Conservation (phyloP, 1,140 invertebrate species). For the Ceratitis capitata region DNA sequence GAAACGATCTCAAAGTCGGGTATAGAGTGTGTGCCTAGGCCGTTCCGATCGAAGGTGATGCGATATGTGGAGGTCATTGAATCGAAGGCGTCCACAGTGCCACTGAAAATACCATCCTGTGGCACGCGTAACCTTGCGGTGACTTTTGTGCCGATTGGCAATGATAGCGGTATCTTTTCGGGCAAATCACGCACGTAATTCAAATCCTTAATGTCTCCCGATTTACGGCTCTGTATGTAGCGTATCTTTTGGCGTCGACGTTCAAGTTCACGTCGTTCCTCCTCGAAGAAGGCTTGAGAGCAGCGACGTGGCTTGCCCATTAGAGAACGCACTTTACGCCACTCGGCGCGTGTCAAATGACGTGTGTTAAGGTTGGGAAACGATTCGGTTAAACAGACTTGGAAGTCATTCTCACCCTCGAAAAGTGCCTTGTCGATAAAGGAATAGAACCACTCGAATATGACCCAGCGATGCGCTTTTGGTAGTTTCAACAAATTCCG, state of each 20-base stretch:
- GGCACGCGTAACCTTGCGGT: conserved; percentile 89
- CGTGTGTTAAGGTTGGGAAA: conserved; percentile 92
- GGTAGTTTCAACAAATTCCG: conserved; percentile 97
- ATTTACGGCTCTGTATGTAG: conserved; percentile 92
- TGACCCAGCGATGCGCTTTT: conserved; percentile 99
- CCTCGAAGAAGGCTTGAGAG: conserved; percentile 93
- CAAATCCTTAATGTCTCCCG: conserved; percentile 73
- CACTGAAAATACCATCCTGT: conserved; percentile 96
- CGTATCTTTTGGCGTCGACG: conserved; percentile 92
- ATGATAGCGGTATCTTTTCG: conserved; percentile 92
- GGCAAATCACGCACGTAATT: conserved; percentile 86
- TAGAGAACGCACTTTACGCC: conserved; percentile 93
- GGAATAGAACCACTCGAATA: conserved; percentile 99
- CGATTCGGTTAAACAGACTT: conserved; percentile 91
- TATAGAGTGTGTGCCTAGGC: conserved; percentile 94
- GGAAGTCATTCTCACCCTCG: conserved; percentile 96
- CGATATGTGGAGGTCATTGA: conserved; percentile 97
- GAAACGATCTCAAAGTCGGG: conserved; percentile 97
- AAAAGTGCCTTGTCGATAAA: conserved; percentile 96
- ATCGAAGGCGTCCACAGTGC: conserved; percentile 96
- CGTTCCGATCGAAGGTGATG: conserved; percentile 93
- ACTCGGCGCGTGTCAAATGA: conserved; percentile 89
- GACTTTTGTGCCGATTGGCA: conserved; percentile 97
- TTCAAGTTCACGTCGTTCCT: conserved; percentile 91
- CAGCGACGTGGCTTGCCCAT: conserved; percentile 97